Evolutionary conservation across 2,113 vertebrate species (phyloP), one percentile per base, ranked within the genome.

Genomic region (Scomber japonicus): DNA sequence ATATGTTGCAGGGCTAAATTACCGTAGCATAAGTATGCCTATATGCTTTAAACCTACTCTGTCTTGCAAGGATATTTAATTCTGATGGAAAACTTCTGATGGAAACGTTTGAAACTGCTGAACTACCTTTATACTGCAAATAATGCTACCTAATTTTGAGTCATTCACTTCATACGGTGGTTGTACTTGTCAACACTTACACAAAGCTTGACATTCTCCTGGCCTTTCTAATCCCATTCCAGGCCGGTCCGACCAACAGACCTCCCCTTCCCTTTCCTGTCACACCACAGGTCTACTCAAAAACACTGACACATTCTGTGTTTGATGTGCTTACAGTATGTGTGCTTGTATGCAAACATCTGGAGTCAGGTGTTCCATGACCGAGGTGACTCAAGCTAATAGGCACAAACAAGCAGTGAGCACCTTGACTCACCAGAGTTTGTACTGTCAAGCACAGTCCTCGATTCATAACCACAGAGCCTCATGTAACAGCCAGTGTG

Each of bases 191-290:
- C 49, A 81, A 75, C 76, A 86, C 68, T 53, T 59, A 71, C 66
- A 91, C 87, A 93, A 92, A 83, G 90, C 69, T 49, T 88, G 91
- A 90, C 91, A 91, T 93, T 93, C 75, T 92, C 60, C 67, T 88
- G 84, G 76, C 91, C 84, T 92, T 94, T 93, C 70, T 83, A 66
- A 84, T 79, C 57, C 53, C 82, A 77, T 85, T 89, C 78, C 84
- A 81, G 82, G 24, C 77, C 40, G 46, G 78, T 84, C 75, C 82
- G 56, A 76, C 55, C 67, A 75, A 53, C 80, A 60, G 78, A 83
- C 82, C 87, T 82, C 80, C 85, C 76, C 83, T 91, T 91, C 93
- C 91, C 31, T 81, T 93, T 94, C 93, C 93, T 91, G 92, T 76
- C 71, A 76, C 50, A 51, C 59, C 71, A 69, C 76, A 60, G 59